phyloP scores from a whole-genome alignment of 2,797 vertebrate species.

The Pagetopsis macropterus region DNA sequence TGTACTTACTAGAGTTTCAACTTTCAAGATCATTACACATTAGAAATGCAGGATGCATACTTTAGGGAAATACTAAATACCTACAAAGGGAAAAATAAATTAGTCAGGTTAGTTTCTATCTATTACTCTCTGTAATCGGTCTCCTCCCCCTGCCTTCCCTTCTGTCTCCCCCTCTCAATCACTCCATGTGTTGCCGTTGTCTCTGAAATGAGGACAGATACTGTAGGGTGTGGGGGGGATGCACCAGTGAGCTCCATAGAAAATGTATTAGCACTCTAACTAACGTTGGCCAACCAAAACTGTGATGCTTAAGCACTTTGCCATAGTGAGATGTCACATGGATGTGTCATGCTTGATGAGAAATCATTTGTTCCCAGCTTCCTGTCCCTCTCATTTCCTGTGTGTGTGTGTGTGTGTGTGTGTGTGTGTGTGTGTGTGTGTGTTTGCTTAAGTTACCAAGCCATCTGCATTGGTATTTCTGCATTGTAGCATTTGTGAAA shows the following conservation, averaged over 20 bases:
- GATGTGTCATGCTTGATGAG: slow-evolving; percentile 67
- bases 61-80: slow-evolving; percentile 8
- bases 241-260: slow-evolving; percentile 45
- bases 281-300: slow-evolving; percentile 46
- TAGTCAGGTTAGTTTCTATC: slow-evolving; percentile 1
- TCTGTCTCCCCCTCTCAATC: slow-evolving; percentile 17
- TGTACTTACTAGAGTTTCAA: not conserved
- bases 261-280: slow-evolving; percentile 61
- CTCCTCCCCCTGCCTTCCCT: not conserved
- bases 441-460: slow-evolving; percentile 18
- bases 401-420: slow-evolving; percentile 33
- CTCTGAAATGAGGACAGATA: slow-evolving; percentile 58
- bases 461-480: slow-evolving; percentile 34
- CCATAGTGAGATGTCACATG: slow-evolving; percentile 66
- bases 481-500: slow-evolving; percentile 8
- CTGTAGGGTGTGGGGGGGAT: slow-evolving; percentile 31
- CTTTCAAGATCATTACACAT: not conserved
- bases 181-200: slow-evolving; percentile 37
- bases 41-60: not conserved
- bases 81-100: not conserved
- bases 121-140: slow-evolving; percentile 10
- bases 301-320: slow-evolving; percentile 55
- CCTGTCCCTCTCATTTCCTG: slow-evolving; percentile 38
- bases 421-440: slow-evolving; percentile 1
- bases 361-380: slow-evolving; percentile 48